A percentile compares a stretch with the other conserved stretches of the same genome.
phyloP scores from a whole-genome alignment of 2,888 invertebrate species.

The Tetranychus piercei region DNA sequence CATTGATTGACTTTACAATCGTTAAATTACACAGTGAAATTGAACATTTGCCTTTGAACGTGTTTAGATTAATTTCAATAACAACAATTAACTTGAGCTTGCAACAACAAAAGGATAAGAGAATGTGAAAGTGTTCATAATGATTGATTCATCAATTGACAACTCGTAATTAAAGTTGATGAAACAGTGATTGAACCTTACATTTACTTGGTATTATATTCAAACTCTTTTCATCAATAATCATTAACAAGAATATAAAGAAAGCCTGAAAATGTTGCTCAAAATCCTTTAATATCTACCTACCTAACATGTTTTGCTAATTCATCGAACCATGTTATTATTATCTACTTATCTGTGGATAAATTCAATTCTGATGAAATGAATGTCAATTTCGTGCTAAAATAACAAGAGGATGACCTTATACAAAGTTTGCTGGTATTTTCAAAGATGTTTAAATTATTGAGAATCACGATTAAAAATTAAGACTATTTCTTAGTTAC shows the following conservation, averaged over 20 bases:
- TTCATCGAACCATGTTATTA: background rate
- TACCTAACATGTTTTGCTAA: background rate
- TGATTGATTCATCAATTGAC: slow-evolving; percentile 1
- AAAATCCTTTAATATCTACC: slow-evolving; percentile 1
- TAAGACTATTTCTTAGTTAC: background rate
- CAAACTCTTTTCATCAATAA: background rate
- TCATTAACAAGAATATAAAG: background rate
- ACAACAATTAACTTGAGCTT: background rate
- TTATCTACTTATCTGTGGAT: background rate
- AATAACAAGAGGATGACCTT: background rate
- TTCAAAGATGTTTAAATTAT: background rate
- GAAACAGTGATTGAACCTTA: background rate
- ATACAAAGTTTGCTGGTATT: background rate
- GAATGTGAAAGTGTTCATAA: background rate
- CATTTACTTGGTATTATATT: background rate
- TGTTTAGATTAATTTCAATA: too few relatives aligned
- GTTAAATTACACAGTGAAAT: too few relatives aligned
- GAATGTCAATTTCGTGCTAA: background rate
- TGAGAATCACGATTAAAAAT: background rate
- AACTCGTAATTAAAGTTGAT: background rate
- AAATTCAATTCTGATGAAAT: background rate
- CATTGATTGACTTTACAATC: too few relatives aligned
- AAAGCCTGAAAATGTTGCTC: background rate
- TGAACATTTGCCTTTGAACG: too few relatives aligned
- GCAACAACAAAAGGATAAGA: background rate